phyloP scores from a whole-genome alignment of 2,888 invertebrate species.

The Orchesellides sinensis region DNA sequence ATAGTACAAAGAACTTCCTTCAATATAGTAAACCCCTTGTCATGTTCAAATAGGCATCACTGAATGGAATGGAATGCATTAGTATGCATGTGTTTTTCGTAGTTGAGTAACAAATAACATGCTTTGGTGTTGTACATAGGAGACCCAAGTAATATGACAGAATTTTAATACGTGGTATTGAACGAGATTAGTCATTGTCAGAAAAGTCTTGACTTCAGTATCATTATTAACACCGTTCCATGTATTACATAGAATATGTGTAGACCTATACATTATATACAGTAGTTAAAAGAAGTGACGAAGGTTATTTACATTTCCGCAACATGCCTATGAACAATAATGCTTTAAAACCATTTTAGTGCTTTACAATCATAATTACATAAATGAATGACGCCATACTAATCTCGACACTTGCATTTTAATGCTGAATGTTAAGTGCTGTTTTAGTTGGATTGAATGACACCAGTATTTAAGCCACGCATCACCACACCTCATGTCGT shows the following conservation, averaged over 20 bases:
- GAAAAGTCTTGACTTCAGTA: slow-evolving; percentile 27
- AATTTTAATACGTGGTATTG: slow-evolving; percentile 1
- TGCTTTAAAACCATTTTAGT: slow-evolving; percentile 3
- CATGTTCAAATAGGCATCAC: not conserved
- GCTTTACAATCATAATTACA: not conserved
- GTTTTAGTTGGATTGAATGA: not conserved
- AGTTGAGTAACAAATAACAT: not conserved
- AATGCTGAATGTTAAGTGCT: too few species aligned
- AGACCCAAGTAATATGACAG: not conserved
- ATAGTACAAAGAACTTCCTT: too few species aligned
- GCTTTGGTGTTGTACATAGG: not conserved
- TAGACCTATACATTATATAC: not conserved
- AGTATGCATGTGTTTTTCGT: not conserved
- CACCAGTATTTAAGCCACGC: too few species aligned
- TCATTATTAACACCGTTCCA: not conserved
- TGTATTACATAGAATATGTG: not conserved
- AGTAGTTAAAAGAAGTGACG: slow-evolving; percentile 8
- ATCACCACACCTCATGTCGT: too few species aligned
- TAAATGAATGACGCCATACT: slow-evolving; percentile 27
- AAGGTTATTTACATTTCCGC: slow-evolving; percentile 51
- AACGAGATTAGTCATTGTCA: slow-evolving; percentile 47
- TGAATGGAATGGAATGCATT: not conserved
- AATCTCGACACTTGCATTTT: not conserved
- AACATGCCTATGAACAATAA: slow-evolving; percentile 15
- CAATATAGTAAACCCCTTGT: not conserved